Conservation (phyloP, 2,797 vertebrate genomes). For the Enteromius treurensis region DNA sequence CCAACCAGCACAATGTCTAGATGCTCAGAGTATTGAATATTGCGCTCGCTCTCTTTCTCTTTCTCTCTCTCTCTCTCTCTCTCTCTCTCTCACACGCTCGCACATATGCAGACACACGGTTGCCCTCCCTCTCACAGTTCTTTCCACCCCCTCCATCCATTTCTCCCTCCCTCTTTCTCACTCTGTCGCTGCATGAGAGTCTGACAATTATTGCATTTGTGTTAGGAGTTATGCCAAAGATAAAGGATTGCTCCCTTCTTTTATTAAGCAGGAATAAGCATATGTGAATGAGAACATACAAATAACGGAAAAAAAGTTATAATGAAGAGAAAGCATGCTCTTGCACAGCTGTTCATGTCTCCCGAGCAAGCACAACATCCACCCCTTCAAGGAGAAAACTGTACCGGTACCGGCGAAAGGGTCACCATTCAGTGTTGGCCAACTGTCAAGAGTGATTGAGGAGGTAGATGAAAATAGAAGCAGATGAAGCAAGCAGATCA, state of each 20-base stretch:
- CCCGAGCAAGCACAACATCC: not conserved
- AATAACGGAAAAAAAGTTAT: constrained; percentile 39
- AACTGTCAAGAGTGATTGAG: constrained; percentile 71
- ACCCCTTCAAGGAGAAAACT: constrained; percentile 42
- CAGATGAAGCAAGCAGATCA: constrained; percentile 56
- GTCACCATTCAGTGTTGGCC: constrained; percentile 60
- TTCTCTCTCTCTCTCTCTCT: constrained; percentile 28
- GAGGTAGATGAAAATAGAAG: constrained; percentile 69
- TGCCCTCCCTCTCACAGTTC: constrained; percentile 43
- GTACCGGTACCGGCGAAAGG: constrained; percentile 42
- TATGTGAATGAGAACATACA: constrained; percentile 53
- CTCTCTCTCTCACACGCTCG: constrained; percentile 9
- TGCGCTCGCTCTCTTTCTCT: constrained; percentile 24
- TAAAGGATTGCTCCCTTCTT: constrained; percentile 67
- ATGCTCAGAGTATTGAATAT: constrained; percentile 74
- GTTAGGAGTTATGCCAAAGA: constrained; percentile 72
- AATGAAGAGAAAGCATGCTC: constrained; percentile 1
- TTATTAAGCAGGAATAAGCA: constrained; percentile 68
- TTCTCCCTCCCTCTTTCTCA: constrained; percentile 56
- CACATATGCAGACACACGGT: constrained; percentile 42
- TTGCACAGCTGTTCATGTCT: constrained; percentile 11
- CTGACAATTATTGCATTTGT: constrained; percentile 75
- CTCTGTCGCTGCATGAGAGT: constrained; percentile 62
- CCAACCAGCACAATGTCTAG: constrained; percentile 63
- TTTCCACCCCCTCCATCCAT: constrained; percentile 56